A percentile compares a stretch with the other conserved stretches of the same genome.
phyloP scores from a whole-genome alignment of 2,113 vertebrate genomes.

The Bucco capensis region DNA sequence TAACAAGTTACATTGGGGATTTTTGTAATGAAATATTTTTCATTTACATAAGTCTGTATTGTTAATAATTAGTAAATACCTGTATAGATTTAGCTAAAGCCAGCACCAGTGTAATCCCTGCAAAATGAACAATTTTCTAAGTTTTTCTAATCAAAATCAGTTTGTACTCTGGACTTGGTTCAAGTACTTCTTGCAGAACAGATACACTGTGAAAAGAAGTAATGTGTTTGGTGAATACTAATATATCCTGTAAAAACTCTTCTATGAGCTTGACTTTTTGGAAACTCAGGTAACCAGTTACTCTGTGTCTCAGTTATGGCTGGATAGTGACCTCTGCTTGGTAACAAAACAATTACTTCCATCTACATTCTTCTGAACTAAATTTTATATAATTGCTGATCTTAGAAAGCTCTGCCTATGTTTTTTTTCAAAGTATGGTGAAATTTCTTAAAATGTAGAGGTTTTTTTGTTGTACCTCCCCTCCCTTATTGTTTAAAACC shows the following conservation, averaged over 20 bases:
- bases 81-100: neutral
- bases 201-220: neutral
- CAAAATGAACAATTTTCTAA: neutral
- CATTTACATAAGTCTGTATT: neutral
- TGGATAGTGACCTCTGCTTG: neutral
- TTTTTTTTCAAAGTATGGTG: neutral
- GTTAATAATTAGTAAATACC: neutral
- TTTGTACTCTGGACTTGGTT: neutral
- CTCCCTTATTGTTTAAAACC: neutral
- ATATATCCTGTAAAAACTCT: neutral
- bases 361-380: neutral
- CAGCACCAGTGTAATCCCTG: neutral
- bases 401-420: neutral
- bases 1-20: neutral
- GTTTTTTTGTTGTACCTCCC: neutral
- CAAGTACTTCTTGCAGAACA: neutral
- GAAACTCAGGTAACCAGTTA: neutral
- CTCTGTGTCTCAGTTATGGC: neutral
- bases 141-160: neutral
- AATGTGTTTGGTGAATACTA: neutral
- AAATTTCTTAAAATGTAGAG: neutral
- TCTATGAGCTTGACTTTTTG: neutral
- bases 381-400: neutral
- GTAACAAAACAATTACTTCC: neutral
- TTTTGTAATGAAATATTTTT: neutral